A percentile compares a stretch with the other conserved stretches of the same genome.
phyloP scores from a whole-genome alignment of 2,888 invertebrate species.

The Patella caerulea region DNA sequence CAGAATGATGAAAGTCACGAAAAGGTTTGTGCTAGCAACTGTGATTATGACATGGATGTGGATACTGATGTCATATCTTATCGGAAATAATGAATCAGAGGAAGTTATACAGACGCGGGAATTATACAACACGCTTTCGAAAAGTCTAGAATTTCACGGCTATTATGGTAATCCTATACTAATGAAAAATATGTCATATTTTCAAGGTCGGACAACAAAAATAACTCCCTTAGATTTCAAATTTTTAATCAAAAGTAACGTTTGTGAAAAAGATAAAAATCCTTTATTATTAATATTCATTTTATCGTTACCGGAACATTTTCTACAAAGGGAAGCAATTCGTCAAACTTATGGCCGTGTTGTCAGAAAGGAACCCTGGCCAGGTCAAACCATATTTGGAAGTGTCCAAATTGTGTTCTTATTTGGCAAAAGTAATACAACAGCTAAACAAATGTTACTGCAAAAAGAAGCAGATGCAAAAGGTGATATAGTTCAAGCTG shows the following conservation, averaged over 20 bases:
- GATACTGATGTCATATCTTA: no score
- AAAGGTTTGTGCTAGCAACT: no score
- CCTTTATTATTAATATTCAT: constrained; percentile 31
- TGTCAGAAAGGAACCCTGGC: constrained; percentile 13
- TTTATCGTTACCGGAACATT: constrained; percentile 32
- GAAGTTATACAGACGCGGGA: background rate
- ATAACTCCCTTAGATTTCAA: constrained; percentile 18
- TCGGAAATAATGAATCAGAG: background rate
- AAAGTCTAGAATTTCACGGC: background rate
- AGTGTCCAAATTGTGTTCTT: constrained; percentile 20
- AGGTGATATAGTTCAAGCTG: constrained; percentile 39
- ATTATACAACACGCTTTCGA: background rate
- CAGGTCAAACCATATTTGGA: constrained; percentile 18
- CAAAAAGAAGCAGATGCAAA: constrained; percentile 31
- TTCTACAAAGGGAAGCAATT: constrained; percentile 27
- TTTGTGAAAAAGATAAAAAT: background rate
- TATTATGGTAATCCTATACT: constrained; percentile 19
- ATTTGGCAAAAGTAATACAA: constrained; percentile 32
- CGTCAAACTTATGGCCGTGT: constrained; percentile 36
- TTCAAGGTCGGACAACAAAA: constrained; percentile 3
- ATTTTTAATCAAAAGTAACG: constrained; percentile 13
- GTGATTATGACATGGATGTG: no score
- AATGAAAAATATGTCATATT: background rate
- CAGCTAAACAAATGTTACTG: constrained; percentile 10
- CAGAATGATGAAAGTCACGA: no score